phyloP scores from a whole-genome alignment of 1,140 invertebrate species.

The Solen grandis region DNA sequence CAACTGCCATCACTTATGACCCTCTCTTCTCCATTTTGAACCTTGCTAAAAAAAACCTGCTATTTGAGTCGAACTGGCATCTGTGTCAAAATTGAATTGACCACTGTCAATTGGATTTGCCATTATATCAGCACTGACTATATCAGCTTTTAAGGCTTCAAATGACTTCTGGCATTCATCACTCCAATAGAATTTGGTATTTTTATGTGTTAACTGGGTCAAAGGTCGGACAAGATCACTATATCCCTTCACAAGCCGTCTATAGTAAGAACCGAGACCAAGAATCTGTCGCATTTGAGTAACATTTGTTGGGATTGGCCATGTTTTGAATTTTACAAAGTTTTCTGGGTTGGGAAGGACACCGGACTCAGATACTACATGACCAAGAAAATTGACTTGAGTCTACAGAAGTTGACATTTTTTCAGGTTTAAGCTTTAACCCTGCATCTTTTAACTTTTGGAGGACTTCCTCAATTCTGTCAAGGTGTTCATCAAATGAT shows the following conservation, averaged over 20 bases:
- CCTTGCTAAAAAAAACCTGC: slow-evolving; percentile 66
- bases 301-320: not conserved
- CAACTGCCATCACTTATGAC: slow-evolving; percentile 59
- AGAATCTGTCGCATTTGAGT: not conserved
- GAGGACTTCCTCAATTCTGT: no score
- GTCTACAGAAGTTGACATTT: no score
- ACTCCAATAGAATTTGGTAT: not conserved
- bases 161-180: slow-evolving; percentile 6
- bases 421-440: no score
- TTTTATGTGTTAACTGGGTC: slow-evolving; percentile 20
- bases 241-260: not conserved
- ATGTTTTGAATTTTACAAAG: no score
- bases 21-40: slow-evolving; percentile 56
- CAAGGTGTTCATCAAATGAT: no score
- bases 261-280: not conserved
- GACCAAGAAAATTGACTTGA: no score
- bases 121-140: slow-evolving; percentile 17
- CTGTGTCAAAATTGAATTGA: slow-evolving; percentile 61
- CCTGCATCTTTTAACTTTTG: no score
- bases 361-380: no score
- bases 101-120: not conserved
- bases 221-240: not conserved
- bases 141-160: slow-evolving; percentile 25
- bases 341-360: no score
- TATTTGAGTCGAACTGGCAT: slow-evolving; percentile 59